Conservation (phyloP, 2,113 vertebrate species). For the Oryzias woworae region DNA sequence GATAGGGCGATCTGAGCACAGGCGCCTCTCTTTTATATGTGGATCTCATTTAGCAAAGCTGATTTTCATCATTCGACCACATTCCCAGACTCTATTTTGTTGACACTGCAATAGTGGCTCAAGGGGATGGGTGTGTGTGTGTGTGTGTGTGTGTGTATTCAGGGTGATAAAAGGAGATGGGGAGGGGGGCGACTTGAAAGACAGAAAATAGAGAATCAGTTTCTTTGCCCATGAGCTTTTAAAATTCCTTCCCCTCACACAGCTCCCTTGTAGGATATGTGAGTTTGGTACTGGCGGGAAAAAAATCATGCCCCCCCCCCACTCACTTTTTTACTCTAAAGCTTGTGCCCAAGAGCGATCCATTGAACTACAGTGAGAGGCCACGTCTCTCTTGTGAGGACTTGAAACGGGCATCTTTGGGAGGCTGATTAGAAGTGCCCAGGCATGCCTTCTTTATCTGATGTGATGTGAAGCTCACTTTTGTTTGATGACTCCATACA, state of each 20-base stretch:
- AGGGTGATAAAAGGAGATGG: slow-evolving; percentile 45
- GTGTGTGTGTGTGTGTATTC: slow-evolving; percentile 12
- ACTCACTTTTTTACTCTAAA: slow-evolving; percentile 55
- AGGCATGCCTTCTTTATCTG: slow-evolving; percentile 75
- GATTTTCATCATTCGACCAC: slow-evolving; percentile 52
- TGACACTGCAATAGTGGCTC: slow-evolving; percentile 62
- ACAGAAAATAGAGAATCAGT: slow-evolving; percentile 53
- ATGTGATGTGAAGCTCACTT: slow-evolving; percentile 74
- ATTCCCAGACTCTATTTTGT: slow-evolving; percentile 55
- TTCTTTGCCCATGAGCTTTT: slow-evolving; percentile 68
- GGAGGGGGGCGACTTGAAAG: slow-evolving; percentile 51
- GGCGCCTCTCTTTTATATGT: slow-evolving; percentile 34
- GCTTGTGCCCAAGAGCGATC: slow-evolving; percentile 76
- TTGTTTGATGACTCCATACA: slow-evolving; percentile 79
- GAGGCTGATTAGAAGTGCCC: slow-evolving; percentile 75
- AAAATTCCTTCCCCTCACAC: slow-evolving; percentile 43
- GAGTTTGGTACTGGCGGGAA: slow-evolving; percentile 45
- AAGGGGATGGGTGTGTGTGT: slow-evolving; percentile 34
- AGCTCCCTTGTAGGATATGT: slow-evolving; percentile 61
- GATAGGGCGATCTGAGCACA: slow-evolving; percentile 32
- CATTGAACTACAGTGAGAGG: slow-evolving; percentile 79
- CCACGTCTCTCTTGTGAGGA: slow-evolving; percentile 76
- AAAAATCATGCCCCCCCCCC: slow-evolving; percentile 17
- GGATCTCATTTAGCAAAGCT: slow-evolving; percentile 44
- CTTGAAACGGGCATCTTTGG: slow-evolving; percentile 74